Evolutionary conservation across 2,113 vertebrate genomes (phyloP).

Genomic region (Chaetura pelagica): DNA sequence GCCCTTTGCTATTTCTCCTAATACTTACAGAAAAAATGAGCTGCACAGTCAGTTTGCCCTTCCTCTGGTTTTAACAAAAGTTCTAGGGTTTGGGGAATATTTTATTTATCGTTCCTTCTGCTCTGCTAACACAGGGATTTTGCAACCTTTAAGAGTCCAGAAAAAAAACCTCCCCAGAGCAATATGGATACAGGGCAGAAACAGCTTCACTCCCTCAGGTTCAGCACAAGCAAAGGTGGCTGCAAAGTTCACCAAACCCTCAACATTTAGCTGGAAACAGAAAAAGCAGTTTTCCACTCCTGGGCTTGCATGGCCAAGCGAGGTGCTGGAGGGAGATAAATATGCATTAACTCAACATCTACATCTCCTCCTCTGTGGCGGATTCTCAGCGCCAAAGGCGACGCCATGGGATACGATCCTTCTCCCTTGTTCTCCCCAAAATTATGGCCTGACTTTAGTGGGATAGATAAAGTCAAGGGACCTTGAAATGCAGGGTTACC

Average conservation of each 20-base stretch:
- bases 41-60: neutral
- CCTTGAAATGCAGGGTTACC: neutral
- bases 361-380: neutral
- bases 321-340: neutral
- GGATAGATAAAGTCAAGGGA: neutral
- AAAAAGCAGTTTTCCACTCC: neutral
- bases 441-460: rapidly evolving
- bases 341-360: rapidly evolving
- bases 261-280: neutral
- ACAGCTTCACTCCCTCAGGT: neutral
- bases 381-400: rapidly evolving
- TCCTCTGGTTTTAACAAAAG: neutral
- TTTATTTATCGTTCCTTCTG: neutral
- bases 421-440: neutral
- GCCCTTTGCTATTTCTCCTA: neutral
- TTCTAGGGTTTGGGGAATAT: neutral
- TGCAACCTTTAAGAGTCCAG: neutral
- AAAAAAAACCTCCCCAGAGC: neutral
- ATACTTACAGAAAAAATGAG: neutral
- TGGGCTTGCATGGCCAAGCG: neutral
- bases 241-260: neutral
- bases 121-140: neutral
- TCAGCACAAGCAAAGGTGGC: rapidly evolving
- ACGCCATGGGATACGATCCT: neutral
- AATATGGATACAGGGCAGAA: neutral